phyloP scores from a whole-genome alignment of 2,888 invertebrate species.

The Lasioglossum zephyrum region DNA sequence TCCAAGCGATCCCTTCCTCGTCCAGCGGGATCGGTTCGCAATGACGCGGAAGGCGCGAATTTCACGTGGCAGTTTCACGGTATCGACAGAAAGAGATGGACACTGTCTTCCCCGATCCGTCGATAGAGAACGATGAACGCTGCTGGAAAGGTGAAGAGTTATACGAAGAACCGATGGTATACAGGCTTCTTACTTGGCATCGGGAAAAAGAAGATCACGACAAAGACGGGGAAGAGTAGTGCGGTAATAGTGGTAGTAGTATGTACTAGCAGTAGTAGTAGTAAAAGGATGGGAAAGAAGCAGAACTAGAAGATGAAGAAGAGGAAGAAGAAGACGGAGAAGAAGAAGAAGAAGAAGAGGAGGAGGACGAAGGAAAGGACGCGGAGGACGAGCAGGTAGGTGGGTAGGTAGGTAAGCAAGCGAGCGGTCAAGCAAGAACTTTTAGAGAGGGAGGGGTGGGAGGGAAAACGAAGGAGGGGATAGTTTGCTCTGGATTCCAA shows the following conservation, averaged over 20 bases:
- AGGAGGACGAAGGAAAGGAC: constrained; percentile 36
- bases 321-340: constrained; percentile 19
- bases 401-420: constrained; percentile 72
- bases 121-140: constrained; percentile 32
- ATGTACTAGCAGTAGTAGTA: constrained; percentile 12
- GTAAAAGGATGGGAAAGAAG: constrained; percentile 27
- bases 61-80: constrained; percentile 71
- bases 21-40: constrained; percentile 76
- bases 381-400: constrained; percentile 60
- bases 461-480: constrained; percentile 74
- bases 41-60: constrained; percentile 79
- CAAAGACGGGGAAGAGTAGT: constrained; percentile 42
- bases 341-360: constrained; percentile 31
- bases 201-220: constrained; percentile 64
- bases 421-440: constrained; percentile 68
- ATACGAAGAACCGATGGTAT: constrained; percentile 62
- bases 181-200: constrained; percentile 66
- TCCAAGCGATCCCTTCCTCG: constrained; percentile 53
- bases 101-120: constrained; percentile 36
- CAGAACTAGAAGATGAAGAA: constrained; percentile 15
- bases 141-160: constrained; percentile 58
- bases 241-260: constrained; percentile 15
- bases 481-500: constrained; percentile 84
- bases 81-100: constrained; percentile 38
- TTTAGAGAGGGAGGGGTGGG: constrained; percentile 42